Conservation (phyloP, 2,113 vertebrate species). For the Tetrax tetrax region DNA sequence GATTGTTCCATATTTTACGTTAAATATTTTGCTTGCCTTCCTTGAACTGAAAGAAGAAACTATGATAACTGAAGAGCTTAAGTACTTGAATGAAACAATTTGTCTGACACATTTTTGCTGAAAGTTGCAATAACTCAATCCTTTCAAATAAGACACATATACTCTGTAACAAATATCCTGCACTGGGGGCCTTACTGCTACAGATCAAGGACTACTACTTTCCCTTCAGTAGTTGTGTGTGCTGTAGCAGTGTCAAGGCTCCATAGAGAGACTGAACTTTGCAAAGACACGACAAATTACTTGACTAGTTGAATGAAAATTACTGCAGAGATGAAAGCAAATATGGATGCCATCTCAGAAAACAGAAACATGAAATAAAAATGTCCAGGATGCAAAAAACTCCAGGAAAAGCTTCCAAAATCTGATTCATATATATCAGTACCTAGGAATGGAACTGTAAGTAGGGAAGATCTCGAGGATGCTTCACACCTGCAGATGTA, state of each 20-base stretch:
- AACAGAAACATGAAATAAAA: neutral
- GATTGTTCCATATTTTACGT: neutral
- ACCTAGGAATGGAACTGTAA: neutral
- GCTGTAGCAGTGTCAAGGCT: neutral
- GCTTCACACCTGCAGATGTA: neutral
- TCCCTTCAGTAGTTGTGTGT: neutral
- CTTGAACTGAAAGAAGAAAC: neutral
- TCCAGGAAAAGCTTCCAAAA: neutral
- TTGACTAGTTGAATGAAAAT: neutral
- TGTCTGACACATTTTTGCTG: neutral
- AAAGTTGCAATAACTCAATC: neutral
- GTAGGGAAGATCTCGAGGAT: neutral
- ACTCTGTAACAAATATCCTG: neutral
- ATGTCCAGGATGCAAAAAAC: fast-evolving
- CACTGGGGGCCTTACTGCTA: neutral
- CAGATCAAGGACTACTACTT: neutral
- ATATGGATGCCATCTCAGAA: neutral
- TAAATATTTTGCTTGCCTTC: neutral
- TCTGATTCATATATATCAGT: neutral
- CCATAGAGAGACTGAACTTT: neutral
- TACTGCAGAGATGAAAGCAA: neutral
- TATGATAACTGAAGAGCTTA: neutral
- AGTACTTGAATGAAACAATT: neutral
- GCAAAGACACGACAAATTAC: neutral
- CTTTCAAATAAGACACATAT: neutral